phyloP scores from a whole-genome alignment of 1,140 invertebrate genomes.

The Paracyclopina nana region DNA sequence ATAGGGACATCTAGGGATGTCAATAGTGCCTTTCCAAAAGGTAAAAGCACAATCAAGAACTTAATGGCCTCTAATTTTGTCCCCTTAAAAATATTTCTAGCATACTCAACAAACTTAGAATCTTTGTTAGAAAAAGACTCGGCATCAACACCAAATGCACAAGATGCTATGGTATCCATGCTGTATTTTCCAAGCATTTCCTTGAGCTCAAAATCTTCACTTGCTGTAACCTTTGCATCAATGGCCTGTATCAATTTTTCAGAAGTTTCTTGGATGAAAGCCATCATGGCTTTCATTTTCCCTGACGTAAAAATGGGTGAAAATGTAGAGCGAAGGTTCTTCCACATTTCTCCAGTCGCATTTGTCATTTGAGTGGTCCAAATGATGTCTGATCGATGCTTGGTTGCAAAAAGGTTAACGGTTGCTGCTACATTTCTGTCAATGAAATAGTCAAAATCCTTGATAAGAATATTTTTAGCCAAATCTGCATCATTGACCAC shows the following conservation, averaged over 20 bases:
- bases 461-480: conserved; percentile 10
- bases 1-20: neutral
- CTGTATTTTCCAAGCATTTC: conserved; percentile 25
- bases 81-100: conserved; percentile 2
- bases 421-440: no score
- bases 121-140: conserved; percentile 19
- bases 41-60: neutral
- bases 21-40: neutral
- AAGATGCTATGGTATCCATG: conserved; percentile 30
- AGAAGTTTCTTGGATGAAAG: neutral
- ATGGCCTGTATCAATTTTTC: neutral
- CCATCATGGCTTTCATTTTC: neutral
- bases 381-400: neutral
- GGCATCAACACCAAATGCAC: conserved; percentile 30
- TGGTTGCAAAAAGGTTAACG: no score
- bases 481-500: conserved; percentile 7
- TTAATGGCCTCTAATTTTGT: neutral
- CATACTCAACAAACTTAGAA: conserved; percentile 19
- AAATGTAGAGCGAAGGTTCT: neutral
- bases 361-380: neutral
- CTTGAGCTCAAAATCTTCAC: neutral
- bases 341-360: neutral
- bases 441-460: conserved; percentile 7
- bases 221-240: neutral
- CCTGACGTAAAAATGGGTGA: neutral